These are phyloP conservation scores for Phyllotreta cruciferae DNA, from an alignment of 2,888 invertebrate species.

Conservation along the genomic window DNA sequence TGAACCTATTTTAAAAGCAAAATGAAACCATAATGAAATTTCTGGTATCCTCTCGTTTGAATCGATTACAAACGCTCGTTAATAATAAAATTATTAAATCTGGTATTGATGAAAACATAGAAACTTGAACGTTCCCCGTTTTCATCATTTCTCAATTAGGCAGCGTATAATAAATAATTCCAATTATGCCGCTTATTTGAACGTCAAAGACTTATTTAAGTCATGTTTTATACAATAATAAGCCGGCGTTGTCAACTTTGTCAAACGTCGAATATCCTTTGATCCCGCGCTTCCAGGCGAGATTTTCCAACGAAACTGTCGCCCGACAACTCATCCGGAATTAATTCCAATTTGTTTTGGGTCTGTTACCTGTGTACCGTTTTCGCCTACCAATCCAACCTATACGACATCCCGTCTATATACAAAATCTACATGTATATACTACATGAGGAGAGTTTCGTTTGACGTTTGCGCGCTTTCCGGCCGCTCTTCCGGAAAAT, in stretches of 20 bases:
- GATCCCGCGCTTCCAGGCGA: slow-evolving; percentile 54
- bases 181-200: slow-evolving; percentile 55
- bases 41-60: too few species aligned
- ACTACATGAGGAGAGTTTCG: background rate
- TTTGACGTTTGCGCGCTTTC: slow-evolving; percentile 6
- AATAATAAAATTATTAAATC: too few species aligned
- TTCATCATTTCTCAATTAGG: slow-evolving; percentile 18
- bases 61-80: too few species aligned
- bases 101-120: too few species aligned
- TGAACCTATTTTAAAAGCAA: too few species aligned
- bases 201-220: slow-evolving; percentile 54
- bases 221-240: slow-evolving; percentile 55
- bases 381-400: slow-evolving; percentile 6
- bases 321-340: slow-evolving; percentile 51
- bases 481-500: slow-evolving; percentile 10
- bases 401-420: background rate
- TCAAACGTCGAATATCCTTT: slow-evolving; percentile 55
- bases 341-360: slow-evolving; percentile 54
- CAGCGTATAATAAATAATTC: slow-evolving; percentile 50
- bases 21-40: too few species aligned
- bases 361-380: slow-evolving; percentile 16
- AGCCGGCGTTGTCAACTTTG: slow-evolving; percentile 55
- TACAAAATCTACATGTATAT: too few species aligned
- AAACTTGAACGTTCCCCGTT: too few species aligned
- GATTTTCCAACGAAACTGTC: slow-evolving; percentile 42